Evolutionary conservation across 2,888 invertebrate genomes (phyloP).

Genomic region (Glaucopsyche alexis): DNA sequence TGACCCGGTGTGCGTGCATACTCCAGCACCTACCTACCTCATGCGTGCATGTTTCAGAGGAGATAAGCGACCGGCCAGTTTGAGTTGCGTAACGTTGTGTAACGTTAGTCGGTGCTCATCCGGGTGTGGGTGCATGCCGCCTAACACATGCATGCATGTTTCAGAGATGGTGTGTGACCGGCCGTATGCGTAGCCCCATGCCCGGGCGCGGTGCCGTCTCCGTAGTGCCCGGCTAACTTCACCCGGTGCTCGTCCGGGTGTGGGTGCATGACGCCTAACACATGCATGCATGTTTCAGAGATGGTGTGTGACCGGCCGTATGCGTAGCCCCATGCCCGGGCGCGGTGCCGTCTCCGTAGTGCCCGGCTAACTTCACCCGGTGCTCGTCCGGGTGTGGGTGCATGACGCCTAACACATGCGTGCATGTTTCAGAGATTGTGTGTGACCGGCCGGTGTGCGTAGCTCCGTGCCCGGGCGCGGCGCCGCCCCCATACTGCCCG

Average conservation of each 20-base stretch:
- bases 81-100: too few species aligned
- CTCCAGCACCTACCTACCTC: too few species aligned
- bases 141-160: background rate
- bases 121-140: background rate
- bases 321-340: conserved; percentile 49
- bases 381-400: conserved; percentile 51
- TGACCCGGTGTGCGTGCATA: too few species aligned
- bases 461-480: conserved; percentile 46
- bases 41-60: too few species aligned
- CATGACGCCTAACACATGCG: conserved; percentile 30
- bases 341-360: conserved; percentile 45
- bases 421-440: conserved; percentile 31
- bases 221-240: conserved; percentile 38
- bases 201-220: conserved; percentile 45
- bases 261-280: background rate
- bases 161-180: too few species aligned
- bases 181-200: conserved; percentile 42
- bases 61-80: too few species aligned
- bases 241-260: background rate
- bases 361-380: conserved; percentile 45
- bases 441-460: conserved; percentile 48
- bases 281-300: background rate
- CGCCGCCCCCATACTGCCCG: conserved; percentile 50
- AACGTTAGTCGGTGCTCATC: too few species aligned
- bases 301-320: background rate